Evolutionary conservation across 2,888 invertebrate genomes (phyloP).

Genomic region (Mythimna impura): DNA sequence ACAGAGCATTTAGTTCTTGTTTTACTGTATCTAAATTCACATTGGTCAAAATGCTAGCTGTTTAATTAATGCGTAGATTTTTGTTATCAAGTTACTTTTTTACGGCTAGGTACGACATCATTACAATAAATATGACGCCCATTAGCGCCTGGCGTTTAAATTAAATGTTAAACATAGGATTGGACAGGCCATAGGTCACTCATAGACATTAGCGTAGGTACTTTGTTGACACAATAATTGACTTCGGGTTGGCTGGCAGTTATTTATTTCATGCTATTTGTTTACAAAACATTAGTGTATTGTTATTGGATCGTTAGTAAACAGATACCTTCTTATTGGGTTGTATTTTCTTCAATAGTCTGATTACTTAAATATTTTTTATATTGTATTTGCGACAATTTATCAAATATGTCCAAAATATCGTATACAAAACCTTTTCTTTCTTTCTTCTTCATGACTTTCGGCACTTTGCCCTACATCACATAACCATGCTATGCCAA

Average conservation of each 20-base stretch:
- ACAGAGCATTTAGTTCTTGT: not conserved
- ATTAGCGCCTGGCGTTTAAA: not conserved
- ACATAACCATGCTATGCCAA: not conserved
- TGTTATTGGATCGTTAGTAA: not conserved
- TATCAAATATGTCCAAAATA: too few species aligned
- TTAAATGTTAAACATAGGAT: conserved; percentile 19
- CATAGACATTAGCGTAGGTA: conserved; percentile 13
- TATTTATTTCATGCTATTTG: conserved; percentile 18
- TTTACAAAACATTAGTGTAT: conserved; percentile 22
- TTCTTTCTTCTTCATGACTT: too few species aligned
- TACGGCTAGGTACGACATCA: too few species aligned
- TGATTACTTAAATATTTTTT: not conserved
- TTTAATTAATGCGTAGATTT: not conserved
- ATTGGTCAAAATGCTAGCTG: not conserved
- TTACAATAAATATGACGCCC: not conserved
- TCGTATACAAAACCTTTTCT: too few species aligned
- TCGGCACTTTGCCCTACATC: not conserved
- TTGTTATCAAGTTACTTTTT: not conserved
- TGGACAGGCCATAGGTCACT: conserved; percentile 19
- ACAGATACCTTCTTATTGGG: not conserved
- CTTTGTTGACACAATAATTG: conserved; percentile 3
- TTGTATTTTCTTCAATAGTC: not conserved
- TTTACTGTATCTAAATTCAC: not conserved
- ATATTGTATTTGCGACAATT: too few species aligned
- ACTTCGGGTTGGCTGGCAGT: conserved; percentile 13